Conservation (phyloP, 2,113 vertebrate genomes). For the Megaceryle torquata region DNA sequence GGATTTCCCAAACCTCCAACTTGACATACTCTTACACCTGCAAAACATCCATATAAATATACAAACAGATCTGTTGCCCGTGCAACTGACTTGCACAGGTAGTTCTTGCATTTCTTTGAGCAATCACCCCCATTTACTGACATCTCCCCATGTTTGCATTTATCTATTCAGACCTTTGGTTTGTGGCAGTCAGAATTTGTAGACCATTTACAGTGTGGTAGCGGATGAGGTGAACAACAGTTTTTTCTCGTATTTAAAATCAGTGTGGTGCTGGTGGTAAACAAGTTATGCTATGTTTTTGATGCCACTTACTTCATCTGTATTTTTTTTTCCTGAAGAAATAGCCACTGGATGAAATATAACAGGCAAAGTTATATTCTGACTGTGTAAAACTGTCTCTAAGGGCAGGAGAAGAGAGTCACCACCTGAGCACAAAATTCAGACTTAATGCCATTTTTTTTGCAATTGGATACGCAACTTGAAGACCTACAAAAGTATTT, state of each 20-base stretch:
- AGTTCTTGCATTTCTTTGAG: not conserved
- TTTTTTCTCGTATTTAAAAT: slow-evolving; percentile 42
- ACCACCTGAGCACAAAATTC: not conserved
- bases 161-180: not conserved
- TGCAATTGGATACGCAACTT: not conserved
- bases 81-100: not conserved
- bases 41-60: not conserved
- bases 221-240: not conserved
- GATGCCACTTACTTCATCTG: not conserved
- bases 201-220: not conserved
- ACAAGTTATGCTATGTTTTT: not conserved
- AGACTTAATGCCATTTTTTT: not conserved
- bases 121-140: not conserved
- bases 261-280: slow-evolving; percentile 11
- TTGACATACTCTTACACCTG: fast-evolving
- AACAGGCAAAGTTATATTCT: not conserved
- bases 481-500: not conserved
- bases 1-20: not conserved
- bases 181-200: not conserved
- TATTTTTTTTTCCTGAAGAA: not conserved
- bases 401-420: not conserved
- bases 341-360: not conserved
- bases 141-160: not conserved
- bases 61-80: fast-evolving
- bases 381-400: not conserved